These are phyloP conservation scores for Nicator chloris DNA, from an alignment of 2,113 vertebrate genomes.

Conservation along the genomic window DNA sequence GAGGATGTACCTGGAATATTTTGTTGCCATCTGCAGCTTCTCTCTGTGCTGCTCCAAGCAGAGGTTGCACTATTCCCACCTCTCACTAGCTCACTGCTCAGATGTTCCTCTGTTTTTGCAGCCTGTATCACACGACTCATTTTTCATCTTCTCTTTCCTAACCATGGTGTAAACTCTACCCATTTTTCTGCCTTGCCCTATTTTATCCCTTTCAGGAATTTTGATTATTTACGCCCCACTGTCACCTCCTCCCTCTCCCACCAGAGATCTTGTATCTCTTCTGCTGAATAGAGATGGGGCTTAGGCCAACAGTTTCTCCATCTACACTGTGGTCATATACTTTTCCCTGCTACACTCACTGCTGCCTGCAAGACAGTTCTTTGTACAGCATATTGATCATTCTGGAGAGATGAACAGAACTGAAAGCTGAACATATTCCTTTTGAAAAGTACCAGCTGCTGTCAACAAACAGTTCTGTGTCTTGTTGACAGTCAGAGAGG, in stretches of 20 bases:
- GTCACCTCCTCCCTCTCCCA: background rate
- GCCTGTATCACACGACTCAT: rapidly evolving
- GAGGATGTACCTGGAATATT: background rate
- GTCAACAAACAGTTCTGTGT: background rate
- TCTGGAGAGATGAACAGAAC: background rate
- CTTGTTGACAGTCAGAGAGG: background rate
- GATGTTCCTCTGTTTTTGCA: background rate
- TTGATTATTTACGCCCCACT: rapidly evolving
- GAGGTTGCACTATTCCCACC: background rate
- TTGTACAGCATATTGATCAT: background rate
- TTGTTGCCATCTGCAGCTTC: background rate
- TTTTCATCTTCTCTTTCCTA: background rate
- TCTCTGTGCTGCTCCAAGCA: background rate
- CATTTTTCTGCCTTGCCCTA: background rate
- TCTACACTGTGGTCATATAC: background rate
- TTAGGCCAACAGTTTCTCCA: background rate
- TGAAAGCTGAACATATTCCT: background rate
- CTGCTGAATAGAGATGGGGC: background rate
- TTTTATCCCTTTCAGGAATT: background rate
- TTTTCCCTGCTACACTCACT: background rate
- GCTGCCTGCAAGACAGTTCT: background rate
- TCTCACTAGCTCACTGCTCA: rapidly evolving
- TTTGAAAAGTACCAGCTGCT: background rate
- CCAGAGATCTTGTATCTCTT: background rate
- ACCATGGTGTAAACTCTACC: background rate